These are phyloP conservation scores for Drosophila leontia DNA, from an alignment of 1,140 invertebrate genomes.

Conservation along the genomic window DNA sequence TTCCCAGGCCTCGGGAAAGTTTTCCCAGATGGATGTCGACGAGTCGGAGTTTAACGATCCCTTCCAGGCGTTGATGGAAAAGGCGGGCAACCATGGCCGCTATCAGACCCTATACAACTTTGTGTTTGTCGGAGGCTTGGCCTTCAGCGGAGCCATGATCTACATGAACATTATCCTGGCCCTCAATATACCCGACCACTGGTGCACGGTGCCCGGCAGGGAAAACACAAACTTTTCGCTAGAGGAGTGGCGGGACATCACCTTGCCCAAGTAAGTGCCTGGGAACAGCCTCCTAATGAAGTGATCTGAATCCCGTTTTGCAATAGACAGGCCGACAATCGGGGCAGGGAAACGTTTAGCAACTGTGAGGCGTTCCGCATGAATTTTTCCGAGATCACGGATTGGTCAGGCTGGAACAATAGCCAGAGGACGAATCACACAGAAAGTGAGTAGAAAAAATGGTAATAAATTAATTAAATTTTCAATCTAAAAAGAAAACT, in stretches of 20 bases:
- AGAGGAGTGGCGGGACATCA: constrained; percentile 85
- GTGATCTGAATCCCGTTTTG: neutral
- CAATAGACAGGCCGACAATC: constrained; percentile 71
- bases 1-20: constrained; percentile 37
- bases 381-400: constrained; percentile 73
- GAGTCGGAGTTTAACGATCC: constrained; percentile 83
- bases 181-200: constrained; percentile 86
- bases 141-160: constrained; percentile 83
- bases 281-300: neutral
- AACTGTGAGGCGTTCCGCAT: constrained; percentile 82
- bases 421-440: constrained; percentile 57
- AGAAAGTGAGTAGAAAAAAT: constrained; percentile 54
- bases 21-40: constrained; percentile 65
- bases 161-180: constrained; percentile 86
- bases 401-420: constrained; percentile 69
- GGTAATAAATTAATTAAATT: neutral
- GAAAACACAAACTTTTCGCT: constrained; percentile 85
- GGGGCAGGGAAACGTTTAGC: constrained; percentile 71
- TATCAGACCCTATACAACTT: constrained; percentile 86
- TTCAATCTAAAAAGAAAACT: neutral
- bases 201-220: constrained; percentile 86
- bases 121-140: constrained; percentile 85
- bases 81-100: constrained; percentile 86
- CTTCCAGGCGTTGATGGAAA: constrained; percentile 86
- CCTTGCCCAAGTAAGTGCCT: constrained; percentile 85